Evolutionary conservation across 2,888 invertebrate genomes (phyloP).

Genomic region (Steromphala cineraria): DNA sequence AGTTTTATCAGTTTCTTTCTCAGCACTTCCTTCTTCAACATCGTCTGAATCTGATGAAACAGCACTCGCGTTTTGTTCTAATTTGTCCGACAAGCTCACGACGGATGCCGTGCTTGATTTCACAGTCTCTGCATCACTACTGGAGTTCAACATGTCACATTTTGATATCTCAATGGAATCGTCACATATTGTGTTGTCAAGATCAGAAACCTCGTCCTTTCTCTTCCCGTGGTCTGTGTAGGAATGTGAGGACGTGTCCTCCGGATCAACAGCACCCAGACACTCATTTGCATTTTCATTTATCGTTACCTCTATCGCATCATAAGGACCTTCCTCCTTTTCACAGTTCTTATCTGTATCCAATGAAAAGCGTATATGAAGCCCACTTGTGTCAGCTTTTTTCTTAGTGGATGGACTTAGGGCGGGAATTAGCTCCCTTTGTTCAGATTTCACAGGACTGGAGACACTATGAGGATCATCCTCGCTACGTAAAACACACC

Average conservation of each 20-base stretch:
- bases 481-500: slow-evolving; percentile 30
- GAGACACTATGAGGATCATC: not conserved
- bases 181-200: not conserved
- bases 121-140: not conserved
- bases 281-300: not conserved
- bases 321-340: not conserved
- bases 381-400: not conserved
- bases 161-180: slow-evolving; percentile 14
- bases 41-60: not conserved
- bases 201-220: not conserved
- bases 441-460: not conserved
- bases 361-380: not conserved
- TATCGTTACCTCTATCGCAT: not conserved
- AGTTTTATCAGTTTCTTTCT: not conserved
- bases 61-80: not conserved
- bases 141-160: slow-evolving; percentile 1
- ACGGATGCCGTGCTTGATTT: not conserved
- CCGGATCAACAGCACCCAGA: not conserved
- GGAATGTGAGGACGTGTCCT: slow-evolving; percentile 1
- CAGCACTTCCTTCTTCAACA: not conserved
- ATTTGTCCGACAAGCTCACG: not conserved
- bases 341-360: not conserved
- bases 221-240: not conserved
- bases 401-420: not conserved
- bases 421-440: not conserved